These are phyloP conservation scores for Tiliqua scincoides DNA, from an alignment of 2,113 vertebrate genomes.

Conservation along the genomic window DNA sequence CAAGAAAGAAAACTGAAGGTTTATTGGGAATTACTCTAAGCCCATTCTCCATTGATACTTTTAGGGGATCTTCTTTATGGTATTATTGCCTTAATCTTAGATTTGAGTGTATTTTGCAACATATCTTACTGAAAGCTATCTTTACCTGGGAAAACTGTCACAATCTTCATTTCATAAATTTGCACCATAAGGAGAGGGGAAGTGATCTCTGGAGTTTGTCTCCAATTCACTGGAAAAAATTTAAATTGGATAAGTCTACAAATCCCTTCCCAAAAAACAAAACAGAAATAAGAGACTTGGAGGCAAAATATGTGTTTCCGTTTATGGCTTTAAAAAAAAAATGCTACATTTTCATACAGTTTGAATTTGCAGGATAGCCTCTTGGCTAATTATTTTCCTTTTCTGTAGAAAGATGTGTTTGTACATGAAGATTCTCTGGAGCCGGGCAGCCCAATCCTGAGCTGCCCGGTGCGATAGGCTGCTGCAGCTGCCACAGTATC, in stretches of 20 bases:
- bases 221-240: not conserved
- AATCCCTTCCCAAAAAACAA: not conserved
- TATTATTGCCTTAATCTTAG: constrained; percentile 31
- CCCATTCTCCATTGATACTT: constrained; percentile 27
- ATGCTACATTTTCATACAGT: not conserved
- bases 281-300: not conserved
- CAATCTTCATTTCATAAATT: constrained; percentile 12
- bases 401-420: not conserved
- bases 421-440: too few species aligned
- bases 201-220: not conserved
- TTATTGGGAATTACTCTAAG: constrained; percentile 21
- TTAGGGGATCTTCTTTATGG: constrained; percentile 29
- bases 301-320: not conserved
- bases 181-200: constrained; percentile 22
- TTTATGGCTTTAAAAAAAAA: not conserved
- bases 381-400: not conserved
- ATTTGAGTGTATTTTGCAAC: constrained; percentile 26
- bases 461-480: too few species aligned
- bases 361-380: not conserved
- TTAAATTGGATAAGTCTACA: constrained; percentile 18
- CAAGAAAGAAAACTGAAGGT: constrained; percentile 13
- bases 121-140: not conserved
- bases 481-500: too few species aligned
- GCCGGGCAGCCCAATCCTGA: too few species aligned
- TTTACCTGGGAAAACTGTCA: not conserved